Evolutionary conservation across 37 sponge, comb jelly and placozoan genomes (phyloP).

Genomic region (Haliclona indistincta): DNA sequence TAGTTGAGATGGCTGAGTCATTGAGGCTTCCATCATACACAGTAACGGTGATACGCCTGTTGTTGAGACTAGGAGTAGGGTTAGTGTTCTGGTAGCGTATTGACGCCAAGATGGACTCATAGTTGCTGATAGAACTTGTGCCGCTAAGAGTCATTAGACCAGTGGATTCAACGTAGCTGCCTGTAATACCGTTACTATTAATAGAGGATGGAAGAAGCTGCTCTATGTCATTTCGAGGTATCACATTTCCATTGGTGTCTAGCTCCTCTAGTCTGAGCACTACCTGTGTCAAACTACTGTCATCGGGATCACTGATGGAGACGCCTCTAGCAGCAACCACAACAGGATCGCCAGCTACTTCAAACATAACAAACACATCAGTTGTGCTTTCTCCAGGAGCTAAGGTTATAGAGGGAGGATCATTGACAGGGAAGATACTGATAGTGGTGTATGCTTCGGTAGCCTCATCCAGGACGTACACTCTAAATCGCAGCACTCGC

Average conservation of each 20-base stretch:
- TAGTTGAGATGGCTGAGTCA: constrained; percentile 17
- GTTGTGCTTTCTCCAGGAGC: constrained; percentile 20
- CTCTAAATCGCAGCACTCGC: constrained; percentile 30
- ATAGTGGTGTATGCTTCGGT: constrained; percentile 13
- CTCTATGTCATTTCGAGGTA: constrained; percentile 31
- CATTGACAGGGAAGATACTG: constrained; percentile 45
- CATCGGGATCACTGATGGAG: constrained; percentile 57
- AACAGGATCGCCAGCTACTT: constrained; percentile 3
- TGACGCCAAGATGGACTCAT: constrained; percentile 29
- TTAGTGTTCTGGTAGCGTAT: constrained; percentile 30
- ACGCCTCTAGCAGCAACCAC: constrained; percentile 14
- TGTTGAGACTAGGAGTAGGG: constrained; percentile 29
- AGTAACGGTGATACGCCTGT: constrained; percentile 21
- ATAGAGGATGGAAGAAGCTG: constrained; percentile 9
- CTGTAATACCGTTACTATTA: not conserved
- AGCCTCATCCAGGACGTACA: constrained; percentile 28
- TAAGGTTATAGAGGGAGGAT: constrained; percentile 59
- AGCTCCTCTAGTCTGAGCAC: constrained; percentile 35
- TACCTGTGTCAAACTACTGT: constrained; percentile 4
- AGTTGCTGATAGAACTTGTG: constrained; percentile 21
- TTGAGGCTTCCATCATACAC: constrained; percentile 20
- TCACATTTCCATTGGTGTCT: constrained; percentile 11
- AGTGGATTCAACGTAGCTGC: constrained; percentile 1
- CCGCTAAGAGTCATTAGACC: constrained; percentile 46
- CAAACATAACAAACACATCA: constrained; percentile 15